Base-by-base conservation (phyloP, 2,797 vertebrate genomes). In the Allobates femoralis region DNA sequence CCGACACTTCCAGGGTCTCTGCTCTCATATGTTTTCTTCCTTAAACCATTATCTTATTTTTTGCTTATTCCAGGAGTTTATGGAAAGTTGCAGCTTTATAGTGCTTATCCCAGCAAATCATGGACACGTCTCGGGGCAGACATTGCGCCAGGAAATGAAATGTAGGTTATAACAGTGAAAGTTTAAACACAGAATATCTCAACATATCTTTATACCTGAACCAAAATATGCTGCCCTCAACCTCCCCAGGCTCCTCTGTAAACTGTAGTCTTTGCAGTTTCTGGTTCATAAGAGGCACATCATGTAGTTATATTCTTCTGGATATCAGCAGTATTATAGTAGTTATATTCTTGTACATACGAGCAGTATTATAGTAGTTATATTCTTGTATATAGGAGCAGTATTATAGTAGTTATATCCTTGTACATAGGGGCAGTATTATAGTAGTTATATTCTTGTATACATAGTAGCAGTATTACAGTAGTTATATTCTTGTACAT, bases 121-220 rank as follows among this genome's bases (percentile, higher is more conserved):
- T 95, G 94, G 94, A 94, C 93, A 64, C 90, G 50, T 85, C 91
- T 95, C 89, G 90, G 89, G 86, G 84, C 77, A 71, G 58, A 93
- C 0, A 74, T 90, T 87, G 93, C 93, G 62, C 88, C 93, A 66
- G 93, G 94, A 83, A 95, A 95, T 92, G 94, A 94, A 90, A 95
- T 93, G 94, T 95, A 79, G 37, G 89, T 14, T 78, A 46, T 81
- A 83, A 12, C 19, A 8, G 55, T 34, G 30, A 82, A 82, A 56
- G 64, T 71, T 67, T 55, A 58, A 90, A 58, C 16, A 26, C 53
- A 86, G 81, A 0, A 0, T 32, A 66, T 82, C 30, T 50, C 2
- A 82, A 67, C 51, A 82, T 46, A 10, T 71, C 64, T 19, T 28
- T 50, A 71, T 37, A 82, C 51, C 80, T 71, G 80, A 82, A 53